These are phyloP conservation scores for Cistogaster globosa DNA, from an alignment of 2,888 invertebrate genomes.

Conservation along the genomic window DNA sequence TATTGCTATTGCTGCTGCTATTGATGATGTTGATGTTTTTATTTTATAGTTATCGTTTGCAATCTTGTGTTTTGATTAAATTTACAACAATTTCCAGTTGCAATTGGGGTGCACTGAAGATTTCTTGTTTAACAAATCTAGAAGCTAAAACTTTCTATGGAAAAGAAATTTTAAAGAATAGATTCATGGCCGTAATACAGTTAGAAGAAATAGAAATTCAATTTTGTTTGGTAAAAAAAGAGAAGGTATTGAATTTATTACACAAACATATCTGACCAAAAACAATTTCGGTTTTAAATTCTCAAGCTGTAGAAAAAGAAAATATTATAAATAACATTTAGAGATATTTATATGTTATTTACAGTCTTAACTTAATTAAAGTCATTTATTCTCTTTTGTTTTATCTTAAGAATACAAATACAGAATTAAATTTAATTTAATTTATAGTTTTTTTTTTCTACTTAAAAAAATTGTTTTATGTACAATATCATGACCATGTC, in stretches of 20 bases:
- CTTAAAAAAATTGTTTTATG: slow-evolving; percentile 18
- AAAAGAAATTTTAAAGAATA: background rate
- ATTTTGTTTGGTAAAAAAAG: slow-evolving; percentile 55
- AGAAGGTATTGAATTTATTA: slow-evolving; percentile 65
- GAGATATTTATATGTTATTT: slow-evolving; percentile 42
- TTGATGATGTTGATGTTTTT: slow-evolving; percentile 58
- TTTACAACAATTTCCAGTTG: slow-evolving; percentile 68
- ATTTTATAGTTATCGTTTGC: slow-evolving; percentile 58
- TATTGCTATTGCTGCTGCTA: slow-evolving; percentile 26
- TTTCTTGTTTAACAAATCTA: background rate
- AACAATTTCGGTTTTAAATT: slow-evolving; percentile 33
- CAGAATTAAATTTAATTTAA: slow-evolving; percentile 37
- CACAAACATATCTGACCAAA: slow-evolving; percentile 40
- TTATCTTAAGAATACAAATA: slow-evolving; percentile 32
- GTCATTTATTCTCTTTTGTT: slow-evolving; percentile 34
- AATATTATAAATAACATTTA: slow-evolving; percentile 38
- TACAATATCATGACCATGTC: slow-evolving; percentile 54
- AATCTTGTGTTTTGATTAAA: slow-evolving; percentile 68
- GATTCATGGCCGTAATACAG: background rate
- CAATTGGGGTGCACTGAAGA: slow-evolving; percentile 36
- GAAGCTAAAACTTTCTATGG: background rate
- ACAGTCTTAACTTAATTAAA: slow-evolving; percentile 58
- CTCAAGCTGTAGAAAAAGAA: slow-evolving; percentile 21
- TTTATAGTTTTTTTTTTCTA: slow-evolving; percentile 17
- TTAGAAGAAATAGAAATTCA: slow-evolving; percentile 54